Conservation (phyloP, 2,888 invertebrate genomes). For the Drosophila dives region DNA sequence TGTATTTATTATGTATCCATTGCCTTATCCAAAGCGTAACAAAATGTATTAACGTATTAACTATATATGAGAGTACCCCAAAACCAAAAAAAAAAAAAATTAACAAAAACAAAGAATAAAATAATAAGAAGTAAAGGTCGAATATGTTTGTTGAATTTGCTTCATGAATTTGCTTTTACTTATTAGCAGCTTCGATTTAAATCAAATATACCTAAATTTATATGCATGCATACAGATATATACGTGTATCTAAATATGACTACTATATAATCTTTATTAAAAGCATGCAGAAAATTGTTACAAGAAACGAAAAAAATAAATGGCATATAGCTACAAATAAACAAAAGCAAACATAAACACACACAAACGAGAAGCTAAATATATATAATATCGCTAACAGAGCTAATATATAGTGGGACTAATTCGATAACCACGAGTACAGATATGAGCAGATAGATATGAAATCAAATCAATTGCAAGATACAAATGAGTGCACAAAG, state of each 20-base stretch:
- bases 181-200: constrained; percentile 78
- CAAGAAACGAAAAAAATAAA: constrained; percentile 18
- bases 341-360: constrained; percentile 13
- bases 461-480: constrained; percentile 18
- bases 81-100: constrained; percentile 11
- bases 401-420: constrained; percentile 18
- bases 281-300: constrained; percentile 48
- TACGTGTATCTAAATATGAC: constrained; percentile 50
- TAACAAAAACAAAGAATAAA: constrained; percentile 8
- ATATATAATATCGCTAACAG: constrained; percentile 10
- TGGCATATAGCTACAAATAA: constrained; percentile 2
- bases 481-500: constrained; percentile 42
- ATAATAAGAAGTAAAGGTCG: constrained; percentile 22
- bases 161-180: constrained; percentile 69
- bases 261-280: constrained; percentile 76
- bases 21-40: constrained; percentile 66
- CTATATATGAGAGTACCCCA: constrained; percentile 51
- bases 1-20: constrained; percentile 56
- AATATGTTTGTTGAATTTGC: constrained; percentile 76
- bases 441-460: constrained; percentile 22
- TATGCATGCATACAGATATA: constrained; percentile 34
- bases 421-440: constrained; percentile 19
- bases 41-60: constrained; percentile 34
- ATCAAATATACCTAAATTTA: constrained; percentile 71
- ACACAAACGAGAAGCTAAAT: constrained; percentile 16